phyloP scores from a whole-genome alignment of 2,888 invertebrate genomes.

The Epinotia brunnichana region DNA sequence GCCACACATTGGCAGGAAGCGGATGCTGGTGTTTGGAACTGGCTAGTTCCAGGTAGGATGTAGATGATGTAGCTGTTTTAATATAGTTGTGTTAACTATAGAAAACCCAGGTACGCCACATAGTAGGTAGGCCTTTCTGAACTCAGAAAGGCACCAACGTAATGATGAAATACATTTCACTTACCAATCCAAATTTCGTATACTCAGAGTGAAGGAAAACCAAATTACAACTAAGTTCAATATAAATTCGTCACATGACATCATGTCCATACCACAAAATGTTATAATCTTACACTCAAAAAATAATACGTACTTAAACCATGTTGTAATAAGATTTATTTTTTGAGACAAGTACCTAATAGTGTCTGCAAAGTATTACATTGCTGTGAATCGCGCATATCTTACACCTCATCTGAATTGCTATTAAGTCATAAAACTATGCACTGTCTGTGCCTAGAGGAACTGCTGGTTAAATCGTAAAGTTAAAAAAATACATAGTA shows the following conservation, averaged over 20 bases:
- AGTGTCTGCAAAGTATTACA: slow-evolving; percentile 10
- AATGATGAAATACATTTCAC: too few relatives aligned
- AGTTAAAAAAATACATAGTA: too few relatives aligned
- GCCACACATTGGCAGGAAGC: slow-evolving; percentile 51
- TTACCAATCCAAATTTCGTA: too few relatives aligned
- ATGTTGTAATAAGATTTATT: background rate
- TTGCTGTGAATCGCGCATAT: slow-evolving; percentile 24
- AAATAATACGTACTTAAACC: too few relatives aligned
- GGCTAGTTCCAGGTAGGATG: slow-evolving; percentile 33
- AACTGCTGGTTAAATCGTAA: background rate
- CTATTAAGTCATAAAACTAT: slow-evolving; percentile 39
- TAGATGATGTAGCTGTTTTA: slow-evolving; percentile 8
- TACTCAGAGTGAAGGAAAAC: too few relatives aligned
- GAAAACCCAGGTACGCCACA: slow-evolving; percentile 1
- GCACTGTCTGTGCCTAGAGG: slow-evolving; percentile 14
- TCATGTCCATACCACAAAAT: too few relatives aligned
- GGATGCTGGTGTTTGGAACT: slow-evolving; percentile 45
- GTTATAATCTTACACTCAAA: too few relatives aligned
- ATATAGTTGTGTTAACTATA: background rate
- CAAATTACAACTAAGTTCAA: too few relatives aligned
- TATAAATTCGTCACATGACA: too few relatives aligned
- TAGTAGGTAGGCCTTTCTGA: too few relatives aligned
- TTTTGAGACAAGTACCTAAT: background rate
- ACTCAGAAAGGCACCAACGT: too few relatives aligned
- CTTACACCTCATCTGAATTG: slow-evolving; percentile 28